Percentiles rank a stretch among this genome's conserved stretches.
Evolutionary conservation across 2,888 invertebrate genomes (phyloP).

Genomic region (Volucella inanis): DNA sequence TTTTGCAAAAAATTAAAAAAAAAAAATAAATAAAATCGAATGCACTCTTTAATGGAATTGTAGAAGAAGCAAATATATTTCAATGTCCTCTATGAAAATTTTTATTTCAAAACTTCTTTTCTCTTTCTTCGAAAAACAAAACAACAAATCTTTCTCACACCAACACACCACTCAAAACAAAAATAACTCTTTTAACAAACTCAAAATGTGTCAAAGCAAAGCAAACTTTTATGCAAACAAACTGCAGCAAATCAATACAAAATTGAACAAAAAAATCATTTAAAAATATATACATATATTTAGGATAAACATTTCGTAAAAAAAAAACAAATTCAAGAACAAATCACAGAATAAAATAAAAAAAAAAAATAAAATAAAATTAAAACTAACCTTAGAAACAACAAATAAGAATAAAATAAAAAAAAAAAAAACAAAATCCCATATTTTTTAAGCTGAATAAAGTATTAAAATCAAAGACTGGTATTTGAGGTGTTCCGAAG

Average conservation of each 20-base stretch:
- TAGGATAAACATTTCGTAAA: slow-evolving; percentile 63
- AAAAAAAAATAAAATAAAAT: slow-evolving; percentile 49
- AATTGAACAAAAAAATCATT: slow-evolving; percentile 39
- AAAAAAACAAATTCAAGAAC: slow-evolving; percentile 60
- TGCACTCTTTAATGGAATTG: slow-evolving; percentile 74
- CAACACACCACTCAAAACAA: slow-evolving; percentile 49
- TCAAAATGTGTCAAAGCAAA: slow-evolving; percentile 75
- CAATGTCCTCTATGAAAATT: slow-evolving; percentile 57
- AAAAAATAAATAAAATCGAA: slow-evolving; percentile 66
- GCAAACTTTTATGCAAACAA: slow-evolving; percentile 75
- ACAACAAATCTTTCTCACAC: slow-evolving; percentile 52
- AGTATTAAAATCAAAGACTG: slow-evolving; percentile 83
- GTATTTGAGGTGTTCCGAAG: slow-evolving; percentile 83
- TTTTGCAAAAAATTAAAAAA: slow-evolving; percentile 50
- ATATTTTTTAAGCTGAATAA: slow-evolving; percentile 74
- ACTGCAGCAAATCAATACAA: slow-evolving; percentile 65
- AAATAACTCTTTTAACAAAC: slow-evolving; percentile 68
- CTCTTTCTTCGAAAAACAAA: slow-evolving; percentile 54
- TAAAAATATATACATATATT: slow-evolving; percentile 54
- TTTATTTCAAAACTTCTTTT: slow-evolving; percentile 16
- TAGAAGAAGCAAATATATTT: slow-evolving; percentile 40
- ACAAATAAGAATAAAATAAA: slow-evolving; percentile 48
- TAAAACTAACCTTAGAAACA: slow-evolving; percentile 72
- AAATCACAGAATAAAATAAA: slow-evolving; percentile 64
- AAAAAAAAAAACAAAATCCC: slow-evolving; percentile 54